A percentile compares a stretch with the other conserved stretches of the same genome.
Evolutionary conservation across 2,113 vertebrate genomes (phyloP).

Genomic region (Uria lomvia): DNA sequence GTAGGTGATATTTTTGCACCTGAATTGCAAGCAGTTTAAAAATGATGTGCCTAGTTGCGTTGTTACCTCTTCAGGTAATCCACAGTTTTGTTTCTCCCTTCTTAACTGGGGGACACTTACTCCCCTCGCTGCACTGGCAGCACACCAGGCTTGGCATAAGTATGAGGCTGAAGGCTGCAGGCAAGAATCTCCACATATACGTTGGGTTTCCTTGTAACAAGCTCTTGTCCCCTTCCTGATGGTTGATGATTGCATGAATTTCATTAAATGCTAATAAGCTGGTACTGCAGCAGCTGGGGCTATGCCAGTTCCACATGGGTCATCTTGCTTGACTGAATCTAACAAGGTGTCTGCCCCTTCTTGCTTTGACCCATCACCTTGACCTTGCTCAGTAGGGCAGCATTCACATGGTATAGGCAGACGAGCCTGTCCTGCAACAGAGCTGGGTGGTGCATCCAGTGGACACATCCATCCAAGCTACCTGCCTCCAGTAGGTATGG

Average conservation of each 20-base stretch:
- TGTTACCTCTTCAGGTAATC: neutral
- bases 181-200: neutral
- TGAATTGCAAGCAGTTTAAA: neutral
- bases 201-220: neutral
- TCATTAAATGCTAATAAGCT: neutral
- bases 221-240: neutral
- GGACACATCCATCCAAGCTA: neutral
- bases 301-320: neutral
- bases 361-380: rapidly evolving
- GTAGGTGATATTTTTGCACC: neutral
- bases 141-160: neutral
- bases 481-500: rapidly evolving
- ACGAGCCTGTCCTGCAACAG: neutral
- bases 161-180: neutral
- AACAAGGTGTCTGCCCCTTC: neutral
- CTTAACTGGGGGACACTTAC: neutral
- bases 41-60: neutral
- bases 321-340: neutral
- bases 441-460: neutral
- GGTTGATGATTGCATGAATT: neutral
- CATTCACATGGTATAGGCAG: neutral
- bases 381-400: neutral
- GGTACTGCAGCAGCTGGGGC: neutral
- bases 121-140: neutral
- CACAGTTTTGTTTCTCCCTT: neutral